These are phyloP conservation scores for Chauna torquata DNA, from an alignment of 2,113 vertebrate genomes.

Conservation along the genomic window DNA sequence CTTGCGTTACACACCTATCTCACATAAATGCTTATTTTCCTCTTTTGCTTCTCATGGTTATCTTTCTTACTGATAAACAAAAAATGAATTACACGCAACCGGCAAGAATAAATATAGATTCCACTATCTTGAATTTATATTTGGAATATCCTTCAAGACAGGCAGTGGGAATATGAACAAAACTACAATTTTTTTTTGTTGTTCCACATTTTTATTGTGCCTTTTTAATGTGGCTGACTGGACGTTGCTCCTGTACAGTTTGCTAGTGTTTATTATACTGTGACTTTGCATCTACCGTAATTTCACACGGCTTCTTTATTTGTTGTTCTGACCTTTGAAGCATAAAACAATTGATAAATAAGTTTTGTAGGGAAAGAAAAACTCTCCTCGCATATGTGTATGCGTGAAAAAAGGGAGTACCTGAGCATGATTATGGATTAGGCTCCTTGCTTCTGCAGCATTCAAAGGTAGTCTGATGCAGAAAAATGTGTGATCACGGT, in stretches of 20 bases:
- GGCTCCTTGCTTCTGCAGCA: background rate
- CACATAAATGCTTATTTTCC: background rate
- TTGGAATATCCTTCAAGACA: background rate
- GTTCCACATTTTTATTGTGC: background rate
- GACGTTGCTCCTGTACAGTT: background rate
- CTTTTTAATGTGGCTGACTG: background rate
- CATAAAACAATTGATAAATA: background rate
- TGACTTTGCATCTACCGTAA: background rate
- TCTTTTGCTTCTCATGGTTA: background rate
- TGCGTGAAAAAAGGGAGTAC: background rate
- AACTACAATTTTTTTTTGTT: background rate
- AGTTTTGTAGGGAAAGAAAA: fast-evolving
- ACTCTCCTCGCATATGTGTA: background rate
- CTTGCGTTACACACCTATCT: background rate
- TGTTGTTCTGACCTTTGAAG: background rate
- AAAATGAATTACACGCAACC: background rate
- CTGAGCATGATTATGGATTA: background rate
- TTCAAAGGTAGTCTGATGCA: background rate
- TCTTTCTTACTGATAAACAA: background rate
- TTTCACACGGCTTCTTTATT: background rate
- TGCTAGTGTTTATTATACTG: background rate
- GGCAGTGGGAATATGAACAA: background rate
- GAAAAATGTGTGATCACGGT: background rate
- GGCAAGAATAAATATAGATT: background rate
- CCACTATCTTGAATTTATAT: background rate